A percentile compares a stretch with the other conserved stretches of the same genome.
Conservation (phyloP, 2,113 vertebrate species). For the Todiramphus saurophagus region DNA sequence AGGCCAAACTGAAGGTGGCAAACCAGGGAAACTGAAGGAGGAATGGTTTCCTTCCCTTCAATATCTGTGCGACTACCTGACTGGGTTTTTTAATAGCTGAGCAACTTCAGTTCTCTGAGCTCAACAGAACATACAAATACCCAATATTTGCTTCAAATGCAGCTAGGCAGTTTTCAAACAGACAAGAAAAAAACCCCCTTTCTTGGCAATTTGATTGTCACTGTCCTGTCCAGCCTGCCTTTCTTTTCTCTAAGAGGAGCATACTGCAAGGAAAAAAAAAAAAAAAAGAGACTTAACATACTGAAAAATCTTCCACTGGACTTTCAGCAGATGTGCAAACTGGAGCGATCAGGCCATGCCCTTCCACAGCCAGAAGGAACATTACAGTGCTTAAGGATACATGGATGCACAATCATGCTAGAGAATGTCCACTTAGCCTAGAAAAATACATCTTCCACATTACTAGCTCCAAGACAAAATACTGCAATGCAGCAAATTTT, state of each 20-base stretch:
- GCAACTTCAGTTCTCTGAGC: not conserved
- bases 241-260: not conserved
- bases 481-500: constrained; percentile 67
- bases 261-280: not conserved
- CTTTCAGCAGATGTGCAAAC: not conserved
- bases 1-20: constrained; percentile 1
- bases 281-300: not conserved
- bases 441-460: not conserved
- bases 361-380: not conserved
- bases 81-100: not conserved
- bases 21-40: not conserved
- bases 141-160: not conserved
- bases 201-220: not conserved
- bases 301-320: not conserved
- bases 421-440: not conserved
- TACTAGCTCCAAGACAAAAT: constrained; percentile 5
- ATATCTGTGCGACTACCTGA: accelerated
- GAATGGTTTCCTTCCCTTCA: not conserved
- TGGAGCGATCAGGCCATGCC: not conserved
- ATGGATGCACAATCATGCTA: not conserved
- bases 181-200: not conserved
- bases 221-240: not conserved
- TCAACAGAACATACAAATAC: not conserved
- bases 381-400: not conserved
- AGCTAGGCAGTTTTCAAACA: not conserved